Base-by-base conservation (phyloP, 2,113 vertebrate genomes). In the Jacana jacana region DNA sequence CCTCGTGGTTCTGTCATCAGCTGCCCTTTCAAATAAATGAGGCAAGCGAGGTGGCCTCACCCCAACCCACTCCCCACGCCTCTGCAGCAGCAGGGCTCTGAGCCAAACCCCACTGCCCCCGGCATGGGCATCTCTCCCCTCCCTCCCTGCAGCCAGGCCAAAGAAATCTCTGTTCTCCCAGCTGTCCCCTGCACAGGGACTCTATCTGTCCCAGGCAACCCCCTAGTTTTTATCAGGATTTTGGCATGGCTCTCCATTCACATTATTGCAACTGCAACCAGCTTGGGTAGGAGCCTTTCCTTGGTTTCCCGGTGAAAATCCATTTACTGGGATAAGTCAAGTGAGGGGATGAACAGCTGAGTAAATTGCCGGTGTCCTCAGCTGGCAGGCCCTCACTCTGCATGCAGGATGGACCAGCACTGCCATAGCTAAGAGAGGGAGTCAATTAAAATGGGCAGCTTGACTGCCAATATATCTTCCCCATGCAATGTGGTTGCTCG, bases 1-100 rank as follows among this genome's bases (percentile, higher is more conserved):
- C 60, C 55, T 86, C 0, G 0, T 44, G 4, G 33, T 33, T 63
- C 75, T 40, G 15, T 52, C 69, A 40, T 27, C 51, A 51, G 73
- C 90, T 86, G 77, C 46, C 61, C 52, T 95, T 75, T 81, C 17
- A 83, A 91, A 57, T 28, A 42, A 39, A 86, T 4, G 57, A 92
- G 11, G 40, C 25, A 33, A 81, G 44, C 0, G 20, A 42, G 22
- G 40, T 3, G 4, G 33, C 33, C 35, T 71, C 4, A 23, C 46
- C 33, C n/a, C 54, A 40, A 44, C 57, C n/a, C 1, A 7, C 70
- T 60, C 7, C 46, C 73, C 13, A 8, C 12, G 23, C 11, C 33
- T 30, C 57, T 46, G 14, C 49, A 40, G 72, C 51, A 37, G n/a
- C 20, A 30, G 27, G 17, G 46, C 71, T 84, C 27, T 2, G 2